Percentiles rank a stretch among this genome's conserved stretches.
phyloP scores from a whole-genome alignment of 1,140 invertebrate species.

The Euura lappo region DNA sequence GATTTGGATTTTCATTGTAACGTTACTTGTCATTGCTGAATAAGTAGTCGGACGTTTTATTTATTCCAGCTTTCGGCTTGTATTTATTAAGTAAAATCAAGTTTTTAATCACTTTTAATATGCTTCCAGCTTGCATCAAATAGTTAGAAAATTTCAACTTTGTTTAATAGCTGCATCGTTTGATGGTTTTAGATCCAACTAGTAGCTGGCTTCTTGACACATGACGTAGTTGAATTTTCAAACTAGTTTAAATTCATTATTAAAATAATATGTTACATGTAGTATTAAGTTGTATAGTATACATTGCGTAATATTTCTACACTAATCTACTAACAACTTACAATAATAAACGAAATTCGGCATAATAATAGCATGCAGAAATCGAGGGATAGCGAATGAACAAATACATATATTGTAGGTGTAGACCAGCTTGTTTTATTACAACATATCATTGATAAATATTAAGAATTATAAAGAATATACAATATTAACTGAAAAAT shows the following conservation, averaged over 20 bases:
- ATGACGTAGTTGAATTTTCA: too few species aligned
- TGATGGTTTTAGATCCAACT: too few species aligned
- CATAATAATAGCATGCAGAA: background rate
- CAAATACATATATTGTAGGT: background rate
- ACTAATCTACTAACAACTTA: background rate
- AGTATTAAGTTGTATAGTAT: background rate
- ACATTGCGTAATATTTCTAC: background rate
- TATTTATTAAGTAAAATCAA: too few species aligned
- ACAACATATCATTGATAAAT: conserved; percentile 2
- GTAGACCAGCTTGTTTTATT: background rate
- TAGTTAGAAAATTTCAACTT: too few species aligned
- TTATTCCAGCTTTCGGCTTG: too few species aligned
- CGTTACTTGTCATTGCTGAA: background rate
- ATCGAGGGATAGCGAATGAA: background rate
- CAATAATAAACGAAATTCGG: too few species aligned
- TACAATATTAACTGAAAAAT: background rate
- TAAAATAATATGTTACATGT: background rate
- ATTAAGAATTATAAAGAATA: background rate
- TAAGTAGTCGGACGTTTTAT: too few species aligned
- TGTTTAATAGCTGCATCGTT: too few species aligned
- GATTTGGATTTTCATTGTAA: background rate
- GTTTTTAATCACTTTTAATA: too few species aligned
- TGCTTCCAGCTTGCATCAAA: too few species aligned
- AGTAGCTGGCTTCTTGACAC: too few species aligned
- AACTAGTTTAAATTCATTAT: too few species aligned